Evolutionary conservation across 2,113 vertebrate genomes (phyloP).

Genomic region (Halichoeres trimaculatus): DNA sequence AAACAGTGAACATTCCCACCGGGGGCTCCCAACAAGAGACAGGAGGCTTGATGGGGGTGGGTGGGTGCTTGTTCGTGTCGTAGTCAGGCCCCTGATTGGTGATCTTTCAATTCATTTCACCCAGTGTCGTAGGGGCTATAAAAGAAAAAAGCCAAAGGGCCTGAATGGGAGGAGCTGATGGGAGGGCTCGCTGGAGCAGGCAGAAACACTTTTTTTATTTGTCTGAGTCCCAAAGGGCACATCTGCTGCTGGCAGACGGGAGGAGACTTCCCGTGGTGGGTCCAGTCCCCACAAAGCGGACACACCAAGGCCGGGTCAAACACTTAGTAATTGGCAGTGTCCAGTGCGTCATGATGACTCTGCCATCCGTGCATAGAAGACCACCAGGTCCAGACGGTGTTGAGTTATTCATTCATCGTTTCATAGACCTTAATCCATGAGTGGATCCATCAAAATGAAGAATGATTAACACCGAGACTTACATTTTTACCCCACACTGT

Average conservation of each 20-base stretch:
- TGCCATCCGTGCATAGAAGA: not conserved
- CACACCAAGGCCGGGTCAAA: conserved; percentile 39
- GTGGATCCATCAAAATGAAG: not conserved
- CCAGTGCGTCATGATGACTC: conserved; percentile 2
- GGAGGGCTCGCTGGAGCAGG: conserved; percentile 47
- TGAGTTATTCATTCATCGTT: not conserved
- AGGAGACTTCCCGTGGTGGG: conserved; percentile 47
- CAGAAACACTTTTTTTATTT: conserved; percentile 74
- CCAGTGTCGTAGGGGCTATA: conserved; percentile 68
- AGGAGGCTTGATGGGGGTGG: conserved; percentile 55
- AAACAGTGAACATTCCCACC: conserved; percentile 81
- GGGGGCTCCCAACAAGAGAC: conserved; percentile 74
- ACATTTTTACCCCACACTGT: not conserved
- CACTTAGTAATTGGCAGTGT: conserved; percentile 4
- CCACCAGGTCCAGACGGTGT: not conserved
- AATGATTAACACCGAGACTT: not conserved
- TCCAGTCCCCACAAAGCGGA: conserved; percentile 33
- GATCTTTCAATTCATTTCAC: conserved; percentile 78
- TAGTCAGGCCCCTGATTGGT: conserved; percentile 68
- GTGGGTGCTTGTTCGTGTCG: conserved; percentile 59
- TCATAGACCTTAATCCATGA: not conserved
- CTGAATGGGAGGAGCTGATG: conserved; percentile 64
- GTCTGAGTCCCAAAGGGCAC: conserved; percentile 71
- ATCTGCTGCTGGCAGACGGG: conserved; percentile 68
- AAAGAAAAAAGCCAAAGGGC: conserved; percentile 70